Evolutionary conservation across 2,797 vertebrate species (phyloP).

Genomic region (Chaetodon trifasciatus): DNA sequence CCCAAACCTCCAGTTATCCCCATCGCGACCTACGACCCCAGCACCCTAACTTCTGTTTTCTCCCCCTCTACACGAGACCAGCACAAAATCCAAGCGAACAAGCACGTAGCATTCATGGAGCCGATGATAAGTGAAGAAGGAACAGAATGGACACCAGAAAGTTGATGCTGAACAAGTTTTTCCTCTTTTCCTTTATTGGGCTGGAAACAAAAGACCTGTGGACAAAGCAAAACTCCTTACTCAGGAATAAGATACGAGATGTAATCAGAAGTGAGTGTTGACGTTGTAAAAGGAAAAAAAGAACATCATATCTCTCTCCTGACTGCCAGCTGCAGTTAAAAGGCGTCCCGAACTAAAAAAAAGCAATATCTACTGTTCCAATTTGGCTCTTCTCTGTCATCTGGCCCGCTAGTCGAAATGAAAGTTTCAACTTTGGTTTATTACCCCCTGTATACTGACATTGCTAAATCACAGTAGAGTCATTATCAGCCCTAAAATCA

Average conservation of each 20-base stretch:
- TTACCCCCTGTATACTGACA: constrained; percentile 48
- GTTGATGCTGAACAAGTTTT: constrained; percentile 76
- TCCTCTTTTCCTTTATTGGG: constrained; percentile 30
- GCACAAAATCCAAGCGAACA: constrained; percentile 85
- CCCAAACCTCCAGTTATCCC: constrained; percentile 67
- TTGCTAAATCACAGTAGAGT: constrained; percentile 58
- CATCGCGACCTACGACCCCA: constrained; percentile 84
- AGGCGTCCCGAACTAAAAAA: constrained; percentile 8
- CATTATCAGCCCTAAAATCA: constrained; percentile 68
- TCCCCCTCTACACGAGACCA: constrained; percentile 77
- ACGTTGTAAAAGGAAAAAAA: constrained; percentile 14
- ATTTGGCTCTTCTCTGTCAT: constrained; percentile 47
- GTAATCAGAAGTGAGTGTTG: constrained; percentile 26
- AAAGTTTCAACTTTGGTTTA: constrained; percentile 70
- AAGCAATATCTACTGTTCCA: constrained; percentile 45
- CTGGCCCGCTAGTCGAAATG: constrained; percentile 47
- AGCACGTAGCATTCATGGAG: constrained; percentile 92
- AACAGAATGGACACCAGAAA: constrained; percentile 82
- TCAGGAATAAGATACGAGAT: constrained; percentile 36
- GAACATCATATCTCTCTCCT: constrained; percentile 39
- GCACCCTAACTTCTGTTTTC: constrained; percentile 87
- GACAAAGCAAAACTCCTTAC: constrained; percentile 30
- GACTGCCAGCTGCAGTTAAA: constrained; percentile 42
- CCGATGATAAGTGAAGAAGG: constrained; percentile 81
- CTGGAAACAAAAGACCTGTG: constrained; percentile 40